Evolutionary conservation across 2,888 invertebrate species (phyloP), one percentile per base, ranked within the genome.

Genomic region (Drosophila buzzatii): DNA sequence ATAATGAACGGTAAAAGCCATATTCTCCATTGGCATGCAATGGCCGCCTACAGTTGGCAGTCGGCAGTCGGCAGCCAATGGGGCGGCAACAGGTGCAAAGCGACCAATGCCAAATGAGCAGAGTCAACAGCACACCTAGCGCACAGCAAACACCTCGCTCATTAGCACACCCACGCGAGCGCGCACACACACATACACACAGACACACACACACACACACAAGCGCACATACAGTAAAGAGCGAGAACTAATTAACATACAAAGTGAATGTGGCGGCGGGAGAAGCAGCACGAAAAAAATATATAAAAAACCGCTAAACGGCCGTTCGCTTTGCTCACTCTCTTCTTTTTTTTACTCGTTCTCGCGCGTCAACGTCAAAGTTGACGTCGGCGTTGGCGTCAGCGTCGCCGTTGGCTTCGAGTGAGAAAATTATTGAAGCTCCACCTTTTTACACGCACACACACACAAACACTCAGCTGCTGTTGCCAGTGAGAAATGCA

Each of bases 361-460:
- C 70, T 73, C 70, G 66, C 69, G 68, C 71, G 51, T 45, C 63
- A 57, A 31, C 73, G 45, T 47, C 53, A 52, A 41, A 47, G 63
- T 49, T 18, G 52, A n/a, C 74, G 53, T 51, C 56, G 55, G 31
- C 58, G 64, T 41, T 33, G 44, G 16, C 62, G 70, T 64, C 60
- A 59, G 49, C 66, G 71, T 70, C 53, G 67, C 44, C 51, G 70
- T 59, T 68, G 58, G 65, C 72, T 81, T 71, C 76, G 82, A 84
- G 87, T 89, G 85, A 85, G 84, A 73, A 88, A 77, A 82, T 82
- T 85, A 75, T 83, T 74, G 86, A 85, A 85, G 86, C 87, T 87
- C 87, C 87, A 87, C 87, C 87, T 87, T 85, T 90, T 90, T 86
- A 73, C 79, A 76, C 81, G 35, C 77, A 44, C 42, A 56, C 56